Conservation (phyloP, 2,797 vertebrate species). For the Staurois parvus region DNA sequence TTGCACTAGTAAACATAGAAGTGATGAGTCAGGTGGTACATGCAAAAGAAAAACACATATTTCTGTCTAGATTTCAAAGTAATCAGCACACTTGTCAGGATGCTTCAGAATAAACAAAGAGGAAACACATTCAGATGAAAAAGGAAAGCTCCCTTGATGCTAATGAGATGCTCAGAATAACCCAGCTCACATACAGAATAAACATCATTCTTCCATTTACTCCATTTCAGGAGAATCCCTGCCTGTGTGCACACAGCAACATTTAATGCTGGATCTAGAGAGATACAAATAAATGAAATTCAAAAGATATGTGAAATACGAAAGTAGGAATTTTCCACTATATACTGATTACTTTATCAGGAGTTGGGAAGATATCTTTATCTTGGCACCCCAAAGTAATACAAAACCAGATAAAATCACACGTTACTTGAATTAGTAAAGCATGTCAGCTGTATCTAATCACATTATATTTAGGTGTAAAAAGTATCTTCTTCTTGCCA, state of each 20-base stretch:
- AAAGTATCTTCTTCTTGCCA: too few relatives aligned
- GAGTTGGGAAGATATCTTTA: too few relatives aligned
- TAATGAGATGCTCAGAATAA: constrained; percentile 35
- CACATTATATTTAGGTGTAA: too few relatives aligned
- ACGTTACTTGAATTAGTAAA: too few relatives aligned
- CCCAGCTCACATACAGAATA: constrained; percentile 14
- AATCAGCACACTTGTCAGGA: constrained; percentile 38
- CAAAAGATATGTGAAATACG: too few relatives aligned
- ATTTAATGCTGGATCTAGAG: not conserved
- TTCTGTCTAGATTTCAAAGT: constrained; percentile 31
- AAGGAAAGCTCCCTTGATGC: constrained; percentile 38
- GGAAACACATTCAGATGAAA: not conserved
- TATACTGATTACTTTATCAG: too few relatives aligned
- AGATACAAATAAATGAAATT: not conserved
- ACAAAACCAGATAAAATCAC: too few relatives aligned
- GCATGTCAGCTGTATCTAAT: too few relatives aligned
- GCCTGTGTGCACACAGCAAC: not conserved
- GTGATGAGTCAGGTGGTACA: constrained; percentile 18
- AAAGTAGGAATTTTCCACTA: too few relatives aligned
- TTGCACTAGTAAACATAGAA: not conserved
- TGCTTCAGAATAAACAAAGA: constrained; percentile 39
- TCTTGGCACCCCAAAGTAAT: too few relatives aligned
- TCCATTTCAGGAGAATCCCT: not conserved
- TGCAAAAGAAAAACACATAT: constrained; percentile 9
- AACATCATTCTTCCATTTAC: constrained; percentile 10